Evolutionary conservation across 1,140 invertebrate genomes (phyloP).

Genomic region (Drosophila burlai): DNA sequence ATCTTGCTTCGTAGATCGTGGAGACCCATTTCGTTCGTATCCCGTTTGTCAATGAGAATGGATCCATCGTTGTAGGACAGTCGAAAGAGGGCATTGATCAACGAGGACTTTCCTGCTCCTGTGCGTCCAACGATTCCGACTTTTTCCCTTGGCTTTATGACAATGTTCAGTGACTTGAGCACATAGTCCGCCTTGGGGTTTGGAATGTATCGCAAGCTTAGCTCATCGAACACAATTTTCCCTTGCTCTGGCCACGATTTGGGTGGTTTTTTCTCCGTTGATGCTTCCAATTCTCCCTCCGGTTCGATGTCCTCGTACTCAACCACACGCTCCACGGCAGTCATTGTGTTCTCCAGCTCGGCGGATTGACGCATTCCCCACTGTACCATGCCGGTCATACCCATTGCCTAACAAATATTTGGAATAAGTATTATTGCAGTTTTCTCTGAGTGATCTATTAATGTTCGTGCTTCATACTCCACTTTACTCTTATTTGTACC

Average conservation of each 20-base stretch:
- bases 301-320: constrained; percentile 90
- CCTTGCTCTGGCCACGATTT: constrained; percentile 90
- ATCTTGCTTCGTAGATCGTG: constrained; percentile 91
- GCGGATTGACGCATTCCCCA: constrained; percentile 94
- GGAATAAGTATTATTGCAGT: not conserved
- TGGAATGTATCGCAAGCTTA: constrained; percentile 89
- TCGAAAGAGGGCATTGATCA: constrained; percentile 92
- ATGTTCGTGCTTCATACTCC: no score
- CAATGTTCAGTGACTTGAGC: constrained; percentile 88
- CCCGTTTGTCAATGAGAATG: constrained; percentile 90
- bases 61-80: constrained; percentile 90
- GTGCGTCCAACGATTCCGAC: constrained; percentile 93
- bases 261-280: constrained; percentile 88
- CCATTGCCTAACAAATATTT: constrained; percentile 86
- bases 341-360: constrained; percentile 94
- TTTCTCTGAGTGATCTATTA: no score
- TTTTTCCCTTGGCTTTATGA: constrained; percentile 88
- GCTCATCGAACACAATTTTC: constrained; percentile 88
- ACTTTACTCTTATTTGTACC: not conserved
- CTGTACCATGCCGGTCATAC: constrained; percentile 93
- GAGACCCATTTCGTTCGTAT: constrained; percentile 87
- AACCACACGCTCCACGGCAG: constrained; percentile 91
- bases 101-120: constrained; percentile 96
- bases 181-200: constrained; percentile 88
- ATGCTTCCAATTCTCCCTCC: constrained; percentile 89